Evolutionary conservation across 2,888 invertebrate species (phyloP).

Genomic region (Drosophila flavopinicola): DNA sequence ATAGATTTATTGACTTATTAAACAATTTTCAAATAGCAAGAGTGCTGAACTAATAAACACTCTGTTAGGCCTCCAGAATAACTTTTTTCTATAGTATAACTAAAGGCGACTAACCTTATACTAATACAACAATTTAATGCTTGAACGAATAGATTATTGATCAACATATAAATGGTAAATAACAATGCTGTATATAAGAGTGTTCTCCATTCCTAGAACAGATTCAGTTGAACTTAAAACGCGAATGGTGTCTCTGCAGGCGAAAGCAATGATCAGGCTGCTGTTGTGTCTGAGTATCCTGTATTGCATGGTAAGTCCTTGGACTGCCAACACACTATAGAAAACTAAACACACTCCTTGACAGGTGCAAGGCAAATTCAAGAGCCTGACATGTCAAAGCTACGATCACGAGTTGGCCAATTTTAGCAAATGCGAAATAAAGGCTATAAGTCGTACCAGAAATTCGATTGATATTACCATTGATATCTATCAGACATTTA

Average conservation of each 20-base stretch:
- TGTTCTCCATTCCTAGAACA: background rate
- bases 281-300: background rate
- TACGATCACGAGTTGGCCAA: background rate
- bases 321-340: background rate
- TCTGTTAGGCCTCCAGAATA: too few species aligned
- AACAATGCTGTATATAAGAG: background rate
- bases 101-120: background rate
- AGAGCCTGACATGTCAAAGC: background rate
- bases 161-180: background rate
- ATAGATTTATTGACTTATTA: too few species aligned
- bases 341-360: background rate
- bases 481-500: background rate
- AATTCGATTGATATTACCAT: background rate
- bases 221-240: background rate
- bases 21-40: too few species aligned
- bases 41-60: too few species aligned
- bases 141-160: background rate
- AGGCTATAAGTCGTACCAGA: background rate
- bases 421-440: constrained; percentile 2
- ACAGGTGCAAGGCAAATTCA: background rate
- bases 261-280: background rate
- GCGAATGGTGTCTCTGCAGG: background rate
- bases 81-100: too few species aligned
- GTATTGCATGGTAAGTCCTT: background rate
- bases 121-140: background rate